Evolutionary conservation across 2,797 vertebrate species (phyloP), one percentile per base, ranked within the genome.

Genomic region (Prunella strophiata): DNA sequence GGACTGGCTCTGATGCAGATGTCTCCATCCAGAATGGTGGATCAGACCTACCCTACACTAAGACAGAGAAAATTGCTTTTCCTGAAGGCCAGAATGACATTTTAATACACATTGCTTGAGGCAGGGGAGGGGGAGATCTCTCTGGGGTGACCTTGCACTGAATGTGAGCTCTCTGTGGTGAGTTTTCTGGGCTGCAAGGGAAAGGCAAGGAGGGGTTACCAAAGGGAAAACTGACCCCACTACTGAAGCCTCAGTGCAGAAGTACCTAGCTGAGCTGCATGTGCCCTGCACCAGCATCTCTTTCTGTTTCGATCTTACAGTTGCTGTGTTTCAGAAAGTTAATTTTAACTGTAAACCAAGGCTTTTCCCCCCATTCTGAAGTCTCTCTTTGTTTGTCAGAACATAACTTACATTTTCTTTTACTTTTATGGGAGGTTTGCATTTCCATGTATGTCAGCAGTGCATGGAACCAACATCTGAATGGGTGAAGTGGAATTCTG

Each of bases 401-500:
- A 48, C 16, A 34, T 61, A 70, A 78, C 73, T 88, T 94, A 71
- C 20, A 57, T 79, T 90, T 93, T 93, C 52, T 83, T 80, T 63
- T 73, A 40, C 58, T 77, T 95, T 87, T 62, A 85, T 29, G n/a
- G 38, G 68, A 90, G 57, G 45, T 82, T 94, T 85, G 71, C 9
- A 26, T 93, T 94, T 94, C 72, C 3, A 5, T 40, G 14, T 38
- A 13, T 75, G 80, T 85, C 86, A 90, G 74, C 59, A 87, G 68
- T 16, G 61, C 61, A 55, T 1, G 1, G 83, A 90, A 68, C 34
- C 4, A 6, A 23, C 77, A 68, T 57, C 34, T 76, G 75, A 95
- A 80, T 58, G 88, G 70, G 45, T 74, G 67, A 96, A 94, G 94
- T 57, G 23, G 80, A 90, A 88, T 89, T 91, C 47, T 94, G 88